Percentiles rank a stretch among this genome's conserved stretches.
Conservation (phyloP, 2,888 invertebrate species). For the Amblyjoppa proteus region DNA sequence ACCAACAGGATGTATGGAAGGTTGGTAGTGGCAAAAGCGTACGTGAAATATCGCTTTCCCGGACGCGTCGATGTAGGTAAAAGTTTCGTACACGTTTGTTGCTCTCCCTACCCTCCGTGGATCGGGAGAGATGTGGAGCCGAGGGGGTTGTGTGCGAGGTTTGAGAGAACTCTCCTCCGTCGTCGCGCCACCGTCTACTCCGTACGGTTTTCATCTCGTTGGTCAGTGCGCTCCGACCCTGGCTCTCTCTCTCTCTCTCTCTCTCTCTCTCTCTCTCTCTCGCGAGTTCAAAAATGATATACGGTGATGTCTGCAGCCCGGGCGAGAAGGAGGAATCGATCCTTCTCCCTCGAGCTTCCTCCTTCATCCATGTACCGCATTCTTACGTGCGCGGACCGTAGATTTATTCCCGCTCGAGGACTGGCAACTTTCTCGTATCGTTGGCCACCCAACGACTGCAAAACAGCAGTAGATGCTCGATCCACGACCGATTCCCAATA, state of each 20-base stretch:
- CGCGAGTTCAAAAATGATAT: slow-evolving; percentile 56
- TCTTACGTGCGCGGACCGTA: neutral
- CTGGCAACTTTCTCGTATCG: slow-evolving; percentile 47
- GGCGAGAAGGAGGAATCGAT: slow-evolving; percentile 45
- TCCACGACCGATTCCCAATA: no score
- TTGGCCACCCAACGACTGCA: neutral
- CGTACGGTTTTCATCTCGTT: slow-evolving; percentile 48
- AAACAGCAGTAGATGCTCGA: no score
- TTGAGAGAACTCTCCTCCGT: slow-evolving; percentile 29
- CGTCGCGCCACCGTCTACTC: slow-evolving; percentile 34
- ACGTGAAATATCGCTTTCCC: slow-evolving; percentile 67
- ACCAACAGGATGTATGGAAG: slow-evolving; percentile 47
- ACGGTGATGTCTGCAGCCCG: slow-evolving; percentile 51
- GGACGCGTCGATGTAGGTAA: slow-evolving; percentile 52
- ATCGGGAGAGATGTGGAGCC: neutral
- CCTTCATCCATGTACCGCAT: neutral
- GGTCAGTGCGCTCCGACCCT: slow-evolving; percentile 43
- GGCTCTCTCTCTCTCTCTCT: neutral
- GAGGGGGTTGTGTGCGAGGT: neutral
- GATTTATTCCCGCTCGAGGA: slow-evolving; percentile 58
- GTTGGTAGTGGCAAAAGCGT: slow-evolving; percentile 54
- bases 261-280: slow-evolving; percentile 9
- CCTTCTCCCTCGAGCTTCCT: slow-evolving; percentile 33
- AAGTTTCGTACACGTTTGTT: slow-evolving; percentile 62
- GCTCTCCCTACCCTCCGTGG: slow-evolving; percentile 18